These are phyloP conservation scores for Netelia inedita DNA, from an alignment of 2,888 invertebrate species.

Conservation along the genomic window DNA sequence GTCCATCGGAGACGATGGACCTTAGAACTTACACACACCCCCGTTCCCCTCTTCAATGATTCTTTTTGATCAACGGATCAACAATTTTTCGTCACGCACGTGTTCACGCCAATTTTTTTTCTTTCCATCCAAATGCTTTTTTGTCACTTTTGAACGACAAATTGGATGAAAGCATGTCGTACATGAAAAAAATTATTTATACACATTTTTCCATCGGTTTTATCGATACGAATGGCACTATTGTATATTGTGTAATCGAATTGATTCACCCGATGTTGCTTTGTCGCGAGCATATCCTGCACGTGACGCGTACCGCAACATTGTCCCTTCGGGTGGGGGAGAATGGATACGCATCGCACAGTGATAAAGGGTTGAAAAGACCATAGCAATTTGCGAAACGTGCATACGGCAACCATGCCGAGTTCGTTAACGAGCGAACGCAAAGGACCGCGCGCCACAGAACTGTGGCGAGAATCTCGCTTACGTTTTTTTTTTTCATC, in stretches of 20 bases:
- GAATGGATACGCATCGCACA: neutral
- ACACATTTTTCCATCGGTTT: too few relatives aligned
- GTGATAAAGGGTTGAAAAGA: conserved; percentile 18
- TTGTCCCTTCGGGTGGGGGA: neutral
- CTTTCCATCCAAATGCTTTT: too few relatives aligned
- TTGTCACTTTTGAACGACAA: too few relatives aligned
- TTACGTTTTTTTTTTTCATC: conserved; percentile 39
- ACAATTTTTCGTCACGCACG: too few relatives aligned
- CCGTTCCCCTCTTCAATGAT: too few relatives aligned
- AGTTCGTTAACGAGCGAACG: conserved; percentile 52
- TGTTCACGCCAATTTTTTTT: too few relatives aligned
- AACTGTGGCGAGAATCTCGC: conserved; percentile 16
- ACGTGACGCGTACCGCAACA: conserved; percentile 23
- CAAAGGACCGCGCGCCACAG: conserved; percentile 9
- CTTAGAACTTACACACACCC: too few relatives aligned
- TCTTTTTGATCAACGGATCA: too few relatives aligned
- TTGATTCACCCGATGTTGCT: neutral
- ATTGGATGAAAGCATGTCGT: too few relatives aligned
- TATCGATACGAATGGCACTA: too few relatives aligned
- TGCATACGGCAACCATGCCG: conserved; percentile 25
- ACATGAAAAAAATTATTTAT: too few relatives aligned
- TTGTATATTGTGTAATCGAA: neutral
- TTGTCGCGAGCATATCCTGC: neutral
- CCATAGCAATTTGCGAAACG: conserved; percentile 27
- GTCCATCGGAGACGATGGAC: too few relatives aligned